Evolutionary conservation across 1,140 invertebrate species (phyloP).

Genomic region (Goniozus legneri): DNA sequence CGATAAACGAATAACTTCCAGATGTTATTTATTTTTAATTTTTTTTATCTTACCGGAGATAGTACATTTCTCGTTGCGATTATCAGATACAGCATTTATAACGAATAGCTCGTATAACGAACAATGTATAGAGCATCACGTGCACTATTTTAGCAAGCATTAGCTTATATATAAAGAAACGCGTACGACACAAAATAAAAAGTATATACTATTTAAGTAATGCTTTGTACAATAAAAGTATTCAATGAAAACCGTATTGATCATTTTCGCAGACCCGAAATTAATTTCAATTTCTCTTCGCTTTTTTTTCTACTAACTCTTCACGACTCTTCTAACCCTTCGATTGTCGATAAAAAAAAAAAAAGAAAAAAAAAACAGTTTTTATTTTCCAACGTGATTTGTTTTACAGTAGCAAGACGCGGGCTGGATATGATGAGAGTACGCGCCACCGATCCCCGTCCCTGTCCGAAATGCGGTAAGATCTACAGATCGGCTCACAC

Average conservation of each 20-base stretch:
- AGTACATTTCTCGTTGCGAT: conserved; percentile 1
- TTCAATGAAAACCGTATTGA: conserved; percentile 33
- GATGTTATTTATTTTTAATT: too few relatives aligned
- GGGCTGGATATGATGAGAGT: conserved; percentile 81
- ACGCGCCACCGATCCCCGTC: conserved; percentile 83
- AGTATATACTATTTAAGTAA: conserved; percentile 46
- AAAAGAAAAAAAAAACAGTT: too few relatives aligned
- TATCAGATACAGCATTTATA: conserved; percentile 11
- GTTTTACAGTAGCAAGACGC: conserved; percentile 63
- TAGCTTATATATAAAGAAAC: conserved; percentile 21
- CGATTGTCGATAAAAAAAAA: too few relatives aligned
- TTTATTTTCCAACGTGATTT: conserved; percentile 13
- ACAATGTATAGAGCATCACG: conserved; percentile 35
- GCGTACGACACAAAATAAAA: conserved; percentile 28
- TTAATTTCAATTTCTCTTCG: neutral
- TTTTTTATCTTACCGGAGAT: too few relatives aligned
- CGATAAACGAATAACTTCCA: too few relatives aligned
- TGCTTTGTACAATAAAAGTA: conserved; percentile 52
- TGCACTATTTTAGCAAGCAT: conserved; percentile 34
- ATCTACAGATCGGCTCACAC: conserved; percentile 89
- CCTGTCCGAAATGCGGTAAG: conserved; percentile 89
- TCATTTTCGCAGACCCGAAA: neutral
- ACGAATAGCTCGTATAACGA: conserved; percentile 22
- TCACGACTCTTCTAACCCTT: neutral
- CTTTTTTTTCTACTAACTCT: too few relatives aligned